Percentiles rank a stretch among this genome's conserved stretches.
phyloP scores from a whole-genome alignment of 1,140 invertebrate species.

The Calycopis cecrops region DNA sequence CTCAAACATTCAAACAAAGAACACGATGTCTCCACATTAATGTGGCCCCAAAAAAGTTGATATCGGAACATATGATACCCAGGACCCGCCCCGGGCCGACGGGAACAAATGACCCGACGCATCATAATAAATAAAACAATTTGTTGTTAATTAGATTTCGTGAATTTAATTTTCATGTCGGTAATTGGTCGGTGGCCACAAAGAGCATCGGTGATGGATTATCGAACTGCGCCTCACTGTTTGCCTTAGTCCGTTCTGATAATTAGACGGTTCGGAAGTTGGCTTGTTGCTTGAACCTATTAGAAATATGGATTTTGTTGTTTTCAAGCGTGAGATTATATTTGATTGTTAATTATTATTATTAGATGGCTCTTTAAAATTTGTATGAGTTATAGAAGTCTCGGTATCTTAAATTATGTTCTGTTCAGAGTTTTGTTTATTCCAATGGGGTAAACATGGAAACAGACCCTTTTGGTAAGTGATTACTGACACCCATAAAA shows the following conservation, averaged over 20 bases:
- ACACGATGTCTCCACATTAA: not conserved
- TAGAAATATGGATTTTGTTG: constrained; percentile 65
- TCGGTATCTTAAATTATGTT: no score
- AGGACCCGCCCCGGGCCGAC: constrained; percentile 60
- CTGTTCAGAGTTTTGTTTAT: no score
- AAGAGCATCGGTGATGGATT: constrained; percentile 70
- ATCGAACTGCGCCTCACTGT: constrained; percentile 67
- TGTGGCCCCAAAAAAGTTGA: constrained; percentile 39
- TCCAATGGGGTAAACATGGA: no score
- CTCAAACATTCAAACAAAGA: constrained; percentile 4
- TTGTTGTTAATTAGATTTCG: constrained; percentile 75
- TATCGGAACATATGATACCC: constrained; percentile 39
- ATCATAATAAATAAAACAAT: constrained; percentile 76
- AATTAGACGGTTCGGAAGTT: constrained; percentile 71
- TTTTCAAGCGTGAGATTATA: constrained; percentile 30
- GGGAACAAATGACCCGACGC: constrained; percentile 69
- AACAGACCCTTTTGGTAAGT: no score
- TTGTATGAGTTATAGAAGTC: no score
- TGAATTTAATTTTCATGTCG: constrained; percentile 75
- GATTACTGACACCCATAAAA: no score
- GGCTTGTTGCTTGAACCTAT: constrained; percentile 68
- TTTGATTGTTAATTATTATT: no score
- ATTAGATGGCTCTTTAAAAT: no score
- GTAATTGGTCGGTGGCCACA: constrained; percentile 74
- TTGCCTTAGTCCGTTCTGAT: constrained; percentile 58